A percentile compares a stretch with the other conserved stretches of the same genome.
Conservation (phyloP, 2,797 vertebrate species). For the Lindbergichthys nudifrons region DNA sequence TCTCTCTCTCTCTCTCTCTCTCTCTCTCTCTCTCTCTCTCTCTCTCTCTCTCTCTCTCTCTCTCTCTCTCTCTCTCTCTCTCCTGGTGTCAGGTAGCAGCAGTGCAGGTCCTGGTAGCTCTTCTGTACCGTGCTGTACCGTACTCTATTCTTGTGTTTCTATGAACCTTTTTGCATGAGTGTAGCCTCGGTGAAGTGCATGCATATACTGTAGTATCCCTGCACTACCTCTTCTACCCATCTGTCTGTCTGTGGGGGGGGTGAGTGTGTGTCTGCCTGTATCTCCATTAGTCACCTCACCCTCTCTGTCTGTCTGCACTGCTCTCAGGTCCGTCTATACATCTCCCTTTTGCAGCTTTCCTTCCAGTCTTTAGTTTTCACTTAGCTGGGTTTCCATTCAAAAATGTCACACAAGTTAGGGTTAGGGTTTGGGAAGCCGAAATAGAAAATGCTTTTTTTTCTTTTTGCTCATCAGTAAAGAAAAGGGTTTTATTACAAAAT, state of each 20-base stretch:
- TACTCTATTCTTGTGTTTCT: slow-evolving; percentile 74
- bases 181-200: slow-evolving; percentile 81
- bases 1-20: slow-evolving; percentile 36
- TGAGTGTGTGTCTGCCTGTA: slow-evolving; percentile 34
- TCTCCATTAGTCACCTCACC: slow-evolving; percentile 21
- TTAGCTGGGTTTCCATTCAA: too few species aligned
- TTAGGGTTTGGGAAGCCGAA: not conserved
- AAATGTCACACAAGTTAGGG: too few species aligned
- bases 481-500: not conserved
- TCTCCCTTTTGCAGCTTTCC: slow-evolving; percentile 25
- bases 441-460: not conserved
- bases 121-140: slow-evolving; percentile 75
- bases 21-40: slow-evolving; percentile 49
- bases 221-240: slow-evolving; percentile 75
- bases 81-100: slow-evolving; percentile 77
- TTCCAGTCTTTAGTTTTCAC: slow-evolving; percentile 3
- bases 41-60: slow-evolving; percentile 52
- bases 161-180: slow-evolving; percentile 80
- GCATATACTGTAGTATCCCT: slow-evolving; percentile 70
- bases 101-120: slow-evolving; percentile 81
- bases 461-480: not conserved
- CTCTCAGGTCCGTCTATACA: slow-evolving; percentile 40
- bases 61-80: slow-evolving; percentile 52
- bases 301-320: slow-evolving; percentile 36
- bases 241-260: slow-evolving; percentile 3